Conservation (phyloP, 2,888 invertebrate genomes). For the Trachelus tabidus region DNA sequence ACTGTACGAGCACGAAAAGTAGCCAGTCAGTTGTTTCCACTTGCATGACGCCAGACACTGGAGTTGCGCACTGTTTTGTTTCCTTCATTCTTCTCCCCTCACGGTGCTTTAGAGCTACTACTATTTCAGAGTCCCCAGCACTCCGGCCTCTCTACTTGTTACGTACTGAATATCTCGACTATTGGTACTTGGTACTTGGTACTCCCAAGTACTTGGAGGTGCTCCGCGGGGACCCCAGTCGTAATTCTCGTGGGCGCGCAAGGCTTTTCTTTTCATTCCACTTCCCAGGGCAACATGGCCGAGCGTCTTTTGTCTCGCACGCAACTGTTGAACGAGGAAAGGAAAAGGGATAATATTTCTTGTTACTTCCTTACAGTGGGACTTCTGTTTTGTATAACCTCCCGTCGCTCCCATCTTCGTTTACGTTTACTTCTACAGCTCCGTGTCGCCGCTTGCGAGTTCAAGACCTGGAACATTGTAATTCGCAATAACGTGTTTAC, state of each 20-base stretch:
- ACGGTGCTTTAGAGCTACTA: not conserved
- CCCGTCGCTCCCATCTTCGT: not conserved
- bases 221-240: not conserved
- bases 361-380: conserved; percentile 14
- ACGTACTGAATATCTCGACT: conserved; percentile 7
- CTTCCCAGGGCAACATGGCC: conserved; percentile 37
- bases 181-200: conserved; percentile 11
- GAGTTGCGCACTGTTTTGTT: conserved; percentile 11
- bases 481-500: conserved; percentile 19
- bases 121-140: not conserved
- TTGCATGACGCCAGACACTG: conserved; percentile 44
- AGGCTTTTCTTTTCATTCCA: conserved; percentile 47
- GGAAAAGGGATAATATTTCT: conserved; percentile 35
- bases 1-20: conserved; percentile 35
- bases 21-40: conserved; percentile 50
- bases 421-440: not conserved
- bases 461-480: conserved; percentile 8
- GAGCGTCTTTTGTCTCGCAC: conserved; percentile 37
- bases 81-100: conserved; percentile 14
- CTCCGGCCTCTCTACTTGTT: not conserved
- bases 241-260: conserved; percentile 35
- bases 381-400: conserved; percentile 1
- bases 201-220: conserved; percentile 14
- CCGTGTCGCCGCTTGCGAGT: not conserved
- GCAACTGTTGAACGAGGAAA: conserved; percentile 24